Evolutionary conservation across 2,888 invertebrate genomes (phyloP).

Genomic region (Oscheius sp.): DNA sequence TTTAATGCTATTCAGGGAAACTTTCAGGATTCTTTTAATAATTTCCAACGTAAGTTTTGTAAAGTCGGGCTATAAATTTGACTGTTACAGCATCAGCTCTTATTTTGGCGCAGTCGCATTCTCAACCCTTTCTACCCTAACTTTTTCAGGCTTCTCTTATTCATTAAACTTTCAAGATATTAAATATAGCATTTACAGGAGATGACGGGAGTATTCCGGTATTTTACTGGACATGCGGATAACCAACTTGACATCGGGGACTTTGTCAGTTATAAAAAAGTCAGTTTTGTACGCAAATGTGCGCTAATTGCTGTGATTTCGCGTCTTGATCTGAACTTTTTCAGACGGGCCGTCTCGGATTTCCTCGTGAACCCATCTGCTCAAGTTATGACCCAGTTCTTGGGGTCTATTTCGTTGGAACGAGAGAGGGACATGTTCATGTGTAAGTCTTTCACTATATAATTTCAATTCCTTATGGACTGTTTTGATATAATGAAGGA

Average conservation of each 20-base stretch:
- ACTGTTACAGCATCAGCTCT: too few species aligned
- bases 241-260: slow-evolving; percentile 24
- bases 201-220: slow-evolving; percentile 27
- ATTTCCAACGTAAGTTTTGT: too few species aligned
- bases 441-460: slow-evolving; percentile 14
- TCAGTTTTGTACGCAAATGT: background rate
- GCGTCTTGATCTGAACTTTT: background rate
- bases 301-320: background rate
- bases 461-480: background rate
- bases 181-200: background rate
- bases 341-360: slow-evolving; percentile 22
- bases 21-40: too few species aligned
- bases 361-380: slow-evolving; percentile 22
- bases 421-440: slow-evolving; percentile 27
- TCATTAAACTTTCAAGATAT: background rate
- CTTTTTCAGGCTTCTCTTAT: background rate
- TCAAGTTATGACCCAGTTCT: slow-evolving; percentile 26
- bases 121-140: too few species aligned
- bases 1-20: too few species aligned
- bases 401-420: slow-evolving; percentile 27
- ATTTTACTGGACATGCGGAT: slow-evolving; percentile 24
- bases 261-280: slow-evolving; percentile 24
- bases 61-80: too few species aligned
- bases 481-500: background rate
- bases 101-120: too few species aligned